Conservation (phyloP, 2,888 invertebrate genomes). For the Drosophila emarginata region DNA sequence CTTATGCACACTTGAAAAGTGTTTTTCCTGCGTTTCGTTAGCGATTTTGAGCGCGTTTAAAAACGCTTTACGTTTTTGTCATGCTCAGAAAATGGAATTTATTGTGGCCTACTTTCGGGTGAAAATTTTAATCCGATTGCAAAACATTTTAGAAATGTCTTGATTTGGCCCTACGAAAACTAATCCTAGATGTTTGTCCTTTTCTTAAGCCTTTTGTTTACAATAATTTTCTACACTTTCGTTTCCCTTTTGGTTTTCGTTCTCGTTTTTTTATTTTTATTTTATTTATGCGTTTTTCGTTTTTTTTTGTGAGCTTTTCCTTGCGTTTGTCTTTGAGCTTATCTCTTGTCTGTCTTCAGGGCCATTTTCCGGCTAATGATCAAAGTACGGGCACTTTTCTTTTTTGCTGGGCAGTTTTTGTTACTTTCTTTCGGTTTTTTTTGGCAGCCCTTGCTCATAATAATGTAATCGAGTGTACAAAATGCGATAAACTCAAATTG, state of each 20-base stretch:
- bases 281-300: conserved; percentile 22
- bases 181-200: conserved; percentile 46
- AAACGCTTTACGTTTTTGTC: conserved; percentile 1
- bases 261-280: conserved; percentile 9
- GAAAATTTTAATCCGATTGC: conserved; percentile 29
- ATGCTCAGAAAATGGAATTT: conserved; percentile 4
- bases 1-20: conserved; percentile 34
- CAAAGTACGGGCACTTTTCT: conserved; percentile 54
- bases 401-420: background rate
- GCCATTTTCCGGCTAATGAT: conserved; percentile 69
- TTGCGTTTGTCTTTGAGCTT: conserved; percentile 37
- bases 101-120: conserved; percentile 28
- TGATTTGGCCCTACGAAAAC: conserved; percentile 45
- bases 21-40: conserved; percentile 14
- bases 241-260: conserved; percentile 18
- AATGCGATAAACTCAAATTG: conserved; percentile 66
- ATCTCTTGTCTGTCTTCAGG: conserved; percentile 51
- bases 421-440: conserved; percentile 7
- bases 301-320: conserved; percentile 16
- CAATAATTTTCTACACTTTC: conserved; percentile 24
- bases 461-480: conserved; percentile 70
- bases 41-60: conserved; percentile 24
- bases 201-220: conserved; percentile 50
- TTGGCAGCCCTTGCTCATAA: conserved; percentile 45
- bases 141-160: conserved; percentile 46